Evolutionary conservation across 1,140 invertebrate species (phyloP).

Genomic region (Gryllus bimaculatus): DNA sequence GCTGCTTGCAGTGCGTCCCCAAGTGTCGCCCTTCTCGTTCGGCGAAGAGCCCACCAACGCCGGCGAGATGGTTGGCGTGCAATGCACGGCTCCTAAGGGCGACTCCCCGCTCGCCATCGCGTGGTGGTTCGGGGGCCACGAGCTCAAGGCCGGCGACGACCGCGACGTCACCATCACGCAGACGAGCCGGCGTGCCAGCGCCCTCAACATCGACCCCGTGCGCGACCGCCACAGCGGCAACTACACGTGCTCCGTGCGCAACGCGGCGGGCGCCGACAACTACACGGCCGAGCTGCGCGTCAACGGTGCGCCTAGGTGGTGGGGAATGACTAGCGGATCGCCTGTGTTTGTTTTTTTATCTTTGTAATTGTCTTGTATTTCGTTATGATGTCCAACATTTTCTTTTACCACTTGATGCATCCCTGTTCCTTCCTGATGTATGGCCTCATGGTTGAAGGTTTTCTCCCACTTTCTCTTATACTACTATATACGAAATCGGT

Average conservation of each 20-base stretch:
- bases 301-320: slow-evolving; percentile 45
- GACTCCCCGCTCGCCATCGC: slow-evolving; percentile 68
- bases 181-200: slow-evolving; percentile 37
- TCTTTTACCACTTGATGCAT: too few relatives aligned
- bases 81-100: slow-evolving; percentile 75
- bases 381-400: too few relatives aligned
- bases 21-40: slow-evolving; percentile 29
- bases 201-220: slow-evolving; percentile 33
- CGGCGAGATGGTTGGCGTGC: slow-evolving; percentile 38
- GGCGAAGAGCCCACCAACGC: slow-evolving; percentile 34
- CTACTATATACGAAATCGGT: too few relatives aligned
- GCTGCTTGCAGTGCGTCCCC: slow-evolving; percentile 25
- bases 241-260: slow-evolving; percentile 32
- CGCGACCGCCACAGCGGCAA: slow-evolving; percentile 26
- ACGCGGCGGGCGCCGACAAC: slow-evolving; percentile 60
- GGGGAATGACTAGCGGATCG: not conserved
- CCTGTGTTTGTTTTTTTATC: too few relatives aligned
- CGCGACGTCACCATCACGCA: slow-evolving; percentile 30
- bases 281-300: slow-evolving; percentile 59
- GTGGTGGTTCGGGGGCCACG: slow-evolving; percentile 64
- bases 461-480: too few relatives aligned
- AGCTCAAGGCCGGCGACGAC: slow-evolving; percentile 40
- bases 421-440: too few relatives aligned
- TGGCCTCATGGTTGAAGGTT: too few relatives aligned
- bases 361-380: too few relatives aligned